Conservation (phyloP, 2,797 vertebrate genomes). For the Coreius guichenoti region DNA sequence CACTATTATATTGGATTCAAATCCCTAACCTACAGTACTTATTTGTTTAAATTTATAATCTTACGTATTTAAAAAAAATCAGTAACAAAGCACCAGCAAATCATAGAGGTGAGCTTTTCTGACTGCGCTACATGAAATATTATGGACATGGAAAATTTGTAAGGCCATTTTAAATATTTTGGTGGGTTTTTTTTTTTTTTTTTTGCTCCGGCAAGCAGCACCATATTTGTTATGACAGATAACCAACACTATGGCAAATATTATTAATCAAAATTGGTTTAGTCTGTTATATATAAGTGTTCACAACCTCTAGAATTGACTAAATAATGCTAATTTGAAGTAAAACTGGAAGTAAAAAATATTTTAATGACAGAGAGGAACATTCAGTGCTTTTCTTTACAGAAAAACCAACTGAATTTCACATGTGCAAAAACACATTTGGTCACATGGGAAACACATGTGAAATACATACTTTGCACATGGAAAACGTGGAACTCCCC, state of each 20-base stretch:
- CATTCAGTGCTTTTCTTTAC: neutral
- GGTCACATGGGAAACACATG: no score
- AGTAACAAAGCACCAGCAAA: neutral
- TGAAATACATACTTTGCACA: no score
- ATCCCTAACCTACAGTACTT: neutral
- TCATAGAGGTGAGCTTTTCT: neutral
- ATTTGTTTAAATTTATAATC: slow-evolving; percentile 21
- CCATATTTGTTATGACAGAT: neutral
- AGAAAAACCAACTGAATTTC: no score
- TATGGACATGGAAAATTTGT: neutral
- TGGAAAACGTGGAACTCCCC: no score
- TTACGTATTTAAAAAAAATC: neutral
- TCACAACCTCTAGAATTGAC: neutral
- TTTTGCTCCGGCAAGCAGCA: neutral
- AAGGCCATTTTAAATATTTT: neutral
- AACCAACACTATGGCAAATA: neutral
- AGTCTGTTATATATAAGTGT: neutral
- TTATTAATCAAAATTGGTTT: neutral
- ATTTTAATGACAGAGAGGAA: neutral
- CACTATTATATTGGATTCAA: neutral
- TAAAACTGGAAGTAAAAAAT: neutral
- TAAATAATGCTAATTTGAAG: neutral
- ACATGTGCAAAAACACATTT: no score
- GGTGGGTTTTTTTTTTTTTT: no score
- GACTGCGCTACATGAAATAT: neutral